These are phyloP conservation scores for Halictus rubicundus DNA, from an alignment of 1,140 invertebrate species.

Conservation along the genomic window DNA sequence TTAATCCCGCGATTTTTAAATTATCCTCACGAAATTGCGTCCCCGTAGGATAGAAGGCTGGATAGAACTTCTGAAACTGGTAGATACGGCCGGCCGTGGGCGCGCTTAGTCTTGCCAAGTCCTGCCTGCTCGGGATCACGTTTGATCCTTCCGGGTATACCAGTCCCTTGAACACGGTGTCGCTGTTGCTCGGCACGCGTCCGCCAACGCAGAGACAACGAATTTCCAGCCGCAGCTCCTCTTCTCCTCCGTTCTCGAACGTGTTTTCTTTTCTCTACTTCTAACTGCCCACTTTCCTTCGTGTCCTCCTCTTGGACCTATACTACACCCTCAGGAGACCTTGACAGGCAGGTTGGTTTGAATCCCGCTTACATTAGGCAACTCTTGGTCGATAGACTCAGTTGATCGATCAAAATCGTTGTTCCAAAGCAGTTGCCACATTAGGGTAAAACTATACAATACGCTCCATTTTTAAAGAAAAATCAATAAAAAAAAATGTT, in stretches of 20 bases:
- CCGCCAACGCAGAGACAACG: not conserved
- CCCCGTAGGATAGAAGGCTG: constrained; percentile 57
- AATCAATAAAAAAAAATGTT: too few species aligned
- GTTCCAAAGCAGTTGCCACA: too few species aligned
- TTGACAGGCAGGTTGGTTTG: too few species aligned
- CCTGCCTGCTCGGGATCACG: constrained; percentile 68
- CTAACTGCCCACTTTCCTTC: not conserved
- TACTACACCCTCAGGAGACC: too few species aligned
- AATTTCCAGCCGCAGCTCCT: not conserved
- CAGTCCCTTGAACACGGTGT: constrained; percentile 37
- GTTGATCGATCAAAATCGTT: too few species aligned
- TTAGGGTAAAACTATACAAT: too few species aligned
- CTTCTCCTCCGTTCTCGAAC: not conserved
- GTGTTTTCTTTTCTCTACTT: too few species aligned
- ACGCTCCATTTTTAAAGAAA: too few species aligned
- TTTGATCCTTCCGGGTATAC: constrained; percentile 70
- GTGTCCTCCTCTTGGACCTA: not conserved
- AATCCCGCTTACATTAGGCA: too few species aligned
- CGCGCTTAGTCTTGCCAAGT: constrained; percentile 64
- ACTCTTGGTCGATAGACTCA: too few species aligned
- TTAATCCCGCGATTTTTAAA: constrained; percentile 73
- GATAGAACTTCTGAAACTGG: constrained; percentile 67
- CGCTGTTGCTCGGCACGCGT: not conserved
- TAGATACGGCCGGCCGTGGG: constrained; percentile 67
- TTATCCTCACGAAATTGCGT: constrained; percentile 67